Evolutionary conservation across 1,140 invertebrate genomes (phyloP).

Genomic region (Zaprionus africanus): DNA sequence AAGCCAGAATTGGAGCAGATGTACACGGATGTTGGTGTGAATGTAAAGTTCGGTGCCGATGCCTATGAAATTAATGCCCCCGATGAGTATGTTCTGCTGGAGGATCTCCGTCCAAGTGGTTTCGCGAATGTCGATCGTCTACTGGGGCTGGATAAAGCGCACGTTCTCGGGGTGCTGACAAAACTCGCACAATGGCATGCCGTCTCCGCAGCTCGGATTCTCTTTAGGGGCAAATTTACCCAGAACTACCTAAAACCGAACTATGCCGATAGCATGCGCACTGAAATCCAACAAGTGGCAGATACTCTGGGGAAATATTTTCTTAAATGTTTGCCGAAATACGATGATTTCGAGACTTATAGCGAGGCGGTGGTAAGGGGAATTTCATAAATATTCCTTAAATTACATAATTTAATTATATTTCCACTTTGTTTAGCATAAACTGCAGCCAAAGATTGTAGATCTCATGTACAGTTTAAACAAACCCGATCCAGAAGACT

Average conservation of each 20-base stretch:
- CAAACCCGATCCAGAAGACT: constrained; percentile 80
- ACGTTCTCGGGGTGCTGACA: constrained; percentile 85
- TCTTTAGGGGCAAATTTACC: constrained; percentile 44
- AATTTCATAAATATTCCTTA: not conserved
- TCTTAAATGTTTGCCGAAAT: constrained; percentile 38
- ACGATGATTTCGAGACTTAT: constrained; percentile 45
- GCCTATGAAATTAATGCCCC: constrained; percentile 51
- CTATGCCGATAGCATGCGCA: constrained; percentile 40
- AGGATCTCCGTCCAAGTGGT: constrained; percentile 85
- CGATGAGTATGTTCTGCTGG: constrained; percentile 81
- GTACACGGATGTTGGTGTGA: constrained; percentile 69
- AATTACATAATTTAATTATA: not conserved
- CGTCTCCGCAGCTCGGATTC: constrained; percentile 55
- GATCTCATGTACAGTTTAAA: constrained; percentile 54
- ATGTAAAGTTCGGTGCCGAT: constrained; percentile 54
- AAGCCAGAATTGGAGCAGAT: constrained; percentile 63
- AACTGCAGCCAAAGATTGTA: constrained; percentile 44
- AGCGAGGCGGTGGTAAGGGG: constrained; percentile 48
- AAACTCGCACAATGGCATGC: constrained; percentile 87
- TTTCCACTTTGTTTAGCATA: constrained; percentile 34
- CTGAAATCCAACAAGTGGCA: constrained; percentile 38
- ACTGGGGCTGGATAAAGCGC: constrained; percentile 85
- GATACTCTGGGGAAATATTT: constrained; percentile 47
- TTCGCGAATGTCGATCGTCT: constrained; percentile 86
- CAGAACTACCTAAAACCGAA: constrained; percentile 47